phyloP scores from a whole-genome alignment of 2,113 vertebrate species.

The Leucosticte australis region DNA sequence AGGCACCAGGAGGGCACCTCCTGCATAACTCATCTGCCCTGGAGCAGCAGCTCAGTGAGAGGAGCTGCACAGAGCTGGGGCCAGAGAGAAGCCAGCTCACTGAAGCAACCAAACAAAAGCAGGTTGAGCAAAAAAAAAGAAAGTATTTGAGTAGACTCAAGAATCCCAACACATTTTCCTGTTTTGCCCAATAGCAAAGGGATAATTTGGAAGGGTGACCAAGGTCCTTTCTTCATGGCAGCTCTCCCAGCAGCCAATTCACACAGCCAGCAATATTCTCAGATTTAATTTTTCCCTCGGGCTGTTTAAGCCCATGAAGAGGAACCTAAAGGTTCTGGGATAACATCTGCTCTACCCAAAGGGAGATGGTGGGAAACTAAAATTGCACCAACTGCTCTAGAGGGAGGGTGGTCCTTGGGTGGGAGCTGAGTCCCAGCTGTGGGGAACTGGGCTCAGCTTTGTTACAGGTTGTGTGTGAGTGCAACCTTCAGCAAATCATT shows the following conservation, averaged over 20 bases:
- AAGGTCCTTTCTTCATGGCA: not conserved
- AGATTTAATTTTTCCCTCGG: not conserved
- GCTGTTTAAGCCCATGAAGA: not conserved
- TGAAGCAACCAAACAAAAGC: not conserved
- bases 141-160: not conserved
- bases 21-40: not conserved
- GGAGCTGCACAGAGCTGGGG: not conserved
- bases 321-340: not conserved
- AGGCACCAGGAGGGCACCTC: not conserved
- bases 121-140: not conserved
- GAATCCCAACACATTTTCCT: not conserved
- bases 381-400: not conserved
- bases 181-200: not conserved
- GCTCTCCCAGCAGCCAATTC: not conserved
- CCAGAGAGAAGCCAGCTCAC: not conserved
- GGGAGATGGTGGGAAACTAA: not conserved
- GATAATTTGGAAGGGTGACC: not conserved
- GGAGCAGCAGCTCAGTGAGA: not conserved
- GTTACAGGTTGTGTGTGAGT: not conserved
- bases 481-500: not conserved
- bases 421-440: not conserved
- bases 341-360: not conserved
- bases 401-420: not conserved
- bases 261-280: not conserved
- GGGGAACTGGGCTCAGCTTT: not conserved